Base-by-base conservation (phyloP, 1,140 invertebrate genomes). In the Archegozetes longisetosus region DNA sequence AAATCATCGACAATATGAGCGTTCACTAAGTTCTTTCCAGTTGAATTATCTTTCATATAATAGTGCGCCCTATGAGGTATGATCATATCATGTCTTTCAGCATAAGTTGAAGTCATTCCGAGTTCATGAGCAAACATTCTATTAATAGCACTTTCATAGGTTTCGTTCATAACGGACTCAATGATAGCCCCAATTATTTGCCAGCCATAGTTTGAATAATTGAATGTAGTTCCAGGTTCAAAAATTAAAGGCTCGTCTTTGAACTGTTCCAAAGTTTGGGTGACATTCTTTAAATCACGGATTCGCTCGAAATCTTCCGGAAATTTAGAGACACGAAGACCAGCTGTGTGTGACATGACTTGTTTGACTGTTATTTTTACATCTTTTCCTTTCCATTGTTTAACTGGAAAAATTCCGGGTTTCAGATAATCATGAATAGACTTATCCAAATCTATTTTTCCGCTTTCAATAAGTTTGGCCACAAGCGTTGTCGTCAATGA, bases 401-500 rank as follows among this genome's bases (percentile, higher is more conserved):
- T 55, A 22, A n/a, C 27, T 6, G 53, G 53, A 55, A 55, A 55
- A 28, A 55, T 55, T 4, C n/a, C n/a, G 4, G n/a, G n/a, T 22
- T 55, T 55, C 20, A 55, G 25, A 23, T 55, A 55, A 6, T 55
- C 25, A 26, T 26, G 9, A 12, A 55, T n/a, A 22, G 53, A 26
- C n/a, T 55, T 23, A 20, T 55, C 25, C 23, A 82, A 67, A 66
- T 82, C 76, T 40, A 82, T 64, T 63, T 73, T 73, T 2, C 76
- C 77, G 54, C 73, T 68, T 65, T 83, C 78, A 67, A 73, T 70
- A 2, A 80, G 65, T 66, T 74, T 75, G 25, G 74, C 81, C 58
- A 79, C 71, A 17, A 74, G 62, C 22, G 71, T 70, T 69, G 78
- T 76, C 17, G 80, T 80, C 49, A 83, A 73, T 48, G 77, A 65